Percentiles rank a stretch among this genome's conserved stretches.
Evolutionary conservation across 2,113 vertebrate genomes (phyloP).

Genomic region (Eurypyga helias): DNA sequence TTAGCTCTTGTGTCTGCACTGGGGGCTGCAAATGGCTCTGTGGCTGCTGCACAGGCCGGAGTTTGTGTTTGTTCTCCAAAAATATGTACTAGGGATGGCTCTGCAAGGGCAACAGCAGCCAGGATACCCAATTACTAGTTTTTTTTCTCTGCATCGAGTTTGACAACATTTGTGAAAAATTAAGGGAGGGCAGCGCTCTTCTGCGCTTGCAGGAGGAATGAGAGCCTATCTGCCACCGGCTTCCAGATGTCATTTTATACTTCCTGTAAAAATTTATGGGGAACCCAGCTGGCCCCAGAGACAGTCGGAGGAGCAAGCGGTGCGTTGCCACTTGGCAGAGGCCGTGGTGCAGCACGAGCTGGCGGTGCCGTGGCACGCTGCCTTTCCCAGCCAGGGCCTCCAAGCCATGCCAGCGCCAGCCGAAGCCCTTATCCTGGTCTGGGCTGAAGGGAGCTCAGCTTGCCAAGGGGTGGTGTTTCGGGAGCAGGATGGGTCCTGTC

Average conservation of each 20-base stretch:
- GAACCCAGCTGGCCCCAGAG: conserved; percentile 30
- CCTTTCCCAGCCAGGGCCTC: background rate
- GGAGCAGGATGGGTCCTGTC: background rate
- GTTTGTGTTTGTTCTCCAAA: background rate
- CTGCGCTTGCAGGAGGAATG: background rate
- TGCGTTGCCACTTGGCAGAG: background rate
- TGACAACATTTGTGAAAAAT: conserved; percentile 20
- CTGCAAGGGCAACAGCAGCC: background rate
- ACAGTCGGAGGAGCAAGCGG: background rate
- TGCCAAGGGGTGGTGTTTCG: rapidly evolving
- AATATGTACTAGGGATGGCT: background rate
- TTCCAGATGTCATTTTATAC: conserved; percentile 31
- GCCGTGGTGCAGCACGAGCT: background rate
- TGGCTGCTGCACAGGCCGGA: background rate
- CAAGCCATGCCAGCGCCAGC: rapidly evolving
- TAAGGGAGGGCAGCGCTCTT: background rate
- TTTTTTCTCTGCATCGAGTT: background rate
- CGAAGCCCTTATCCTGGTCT: background rate
- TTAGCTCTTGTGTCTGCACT: background rate
- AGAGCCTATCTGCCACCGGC: background rate
- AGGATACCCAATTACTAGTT: background rate
- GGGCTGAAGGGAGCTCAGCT: background rate
- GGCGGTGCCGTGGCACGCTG: background rate
- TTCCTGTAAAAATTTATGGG: conserved; percentile 31
- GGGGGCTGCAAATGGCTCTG: background rate